A percentile compares a stretch with the other conserved stretches of the same genome.
These are phyloP conservation scores for Dissostichus mawsoni DNA, from an alignment of 2,113 vertebrate species.

Conservation along the genomic window DNA sequence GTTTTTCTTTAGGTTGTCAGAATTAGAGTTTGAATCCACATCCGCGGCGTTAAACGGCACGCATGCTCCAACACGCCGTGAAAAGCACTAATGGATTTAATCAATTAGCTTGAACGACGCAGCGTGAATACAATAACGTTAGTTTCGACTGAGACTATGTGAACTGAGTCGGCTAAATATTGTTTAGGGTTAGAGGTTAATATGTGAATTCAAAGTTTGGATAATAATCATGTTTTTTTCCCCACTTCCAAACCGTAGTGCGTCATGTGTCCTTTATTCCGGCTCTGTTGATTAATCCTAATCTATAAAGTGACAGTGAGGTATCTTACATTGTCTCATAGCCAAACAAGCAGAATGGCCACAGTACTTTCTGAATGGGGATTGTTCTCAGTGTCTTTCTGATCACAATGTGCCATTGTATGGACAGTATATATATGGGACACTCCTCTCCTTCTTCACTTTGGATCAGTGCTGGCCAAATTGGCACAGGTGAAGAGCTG, in stretches of 20 bases:
- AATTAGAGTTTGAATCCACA: slow-evolving; percentile 81
- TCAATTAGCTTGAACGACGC: slow-evolving; percentile 80
- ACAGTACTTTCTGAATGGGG: slow-evolving; percentile 78
- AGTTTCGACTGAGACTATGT: slow-evolving; percentile 74
- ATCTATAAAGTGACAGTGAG: slow-evolving; percentile 59
- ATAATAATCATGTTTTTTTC: not conserved
- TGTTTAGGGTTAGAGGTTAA: not conserved
- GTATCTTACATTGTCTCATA: slow-evolving; percentile 73
- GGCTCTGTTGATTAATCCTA: slow-evolving; percentile 36
- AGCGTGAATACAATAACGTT: slow-evolving; percentile 86
- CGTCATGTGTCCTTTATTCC: slow-evolving; percentile 3
- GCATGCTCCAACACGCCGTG: slow-evolving; percentile 61
- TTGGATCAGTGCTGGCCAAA: slow-evolving; percentile 40
- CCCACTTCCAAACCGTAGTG: not conserved
- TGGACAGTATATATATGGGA: slow-evolving; percentile 84
- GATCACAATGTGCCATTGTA: slow-evolving; percentile 86
- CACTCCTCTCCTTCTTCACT: slow-evolving; percentile 64
- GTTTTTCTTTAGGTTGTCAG: slow-evolving; percentile 52
- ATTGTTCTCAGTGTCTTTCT: slow-evolving; percentile 78
- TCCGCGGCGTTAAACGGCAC: slow-evolving; percentile 63
- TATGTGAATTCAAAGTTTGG: not conserved
- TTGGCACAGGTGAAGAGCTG: slow-evolving; percentile 46
- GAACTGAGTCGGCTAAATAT: slow-evolving; percentile 14
- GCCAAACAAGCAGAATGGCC: slow-evolving; percentile 76
- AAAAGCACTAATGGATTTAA: slow-evolving; percentile 81